Evolutionary conservation across 2,797 vertebrate species (phyloP).

Genomic region (Tangara arthus): DNA sequence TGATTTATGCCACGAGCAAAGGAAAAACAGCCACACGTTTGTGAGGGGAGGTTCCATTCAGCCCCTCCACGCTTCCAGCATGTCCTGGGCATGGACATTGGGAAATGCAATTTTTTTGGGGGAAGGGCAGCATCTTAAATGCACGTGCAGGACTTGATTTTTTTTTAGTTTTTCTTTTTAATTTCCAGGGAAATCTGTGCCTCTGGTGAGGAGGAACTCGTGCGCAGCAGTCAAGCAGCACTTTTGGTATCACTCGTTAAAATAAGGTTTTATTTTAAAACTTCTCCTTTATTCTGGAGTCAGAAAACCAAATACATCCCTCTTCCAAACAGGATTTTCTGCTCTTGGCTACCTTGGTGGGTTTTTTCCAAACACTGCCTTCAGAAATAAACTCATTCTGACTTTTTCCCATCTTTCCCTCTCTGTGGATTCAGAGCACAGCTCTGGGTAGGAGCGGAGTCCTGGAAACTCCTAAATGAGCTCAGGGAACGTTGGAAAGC

Average conservation of each 20-base stretch:
- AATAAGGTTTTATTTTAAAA: background rate
- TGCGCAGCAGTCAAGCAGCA: background rate
- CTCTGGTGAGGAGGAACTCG: background rate
- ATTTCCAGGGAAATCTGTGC: background rate
- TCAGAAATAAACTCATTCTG: background rate
- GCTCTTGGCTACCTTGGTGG: background rate
- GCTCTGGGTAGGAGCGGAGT: rapidly evolving
- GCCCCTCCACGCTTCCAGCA: background rate
- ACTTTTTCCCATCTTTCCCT: background rate
- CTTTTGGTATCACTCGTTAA: background rate
- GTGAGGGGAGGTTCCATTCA: conserved; percentile 61
- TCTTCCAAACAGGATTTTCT: background rate
- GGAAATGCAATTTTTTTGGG: background rate
- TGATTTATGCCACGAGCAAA: conserved; percentile 73
- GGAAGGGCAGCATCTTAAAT: background rate
- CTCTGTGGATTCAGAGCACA: background rate
- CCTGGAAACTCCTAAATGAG: background rate
- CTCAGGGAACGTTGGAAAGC: background rate
- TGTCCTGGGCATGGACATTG: background rate
- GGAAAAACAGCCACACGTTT: conserved; percentile 72
- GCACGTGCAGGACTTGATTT: rapidly evolving
- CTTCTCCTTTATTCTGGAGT: background rate
- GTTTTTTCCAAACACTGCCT: background rate
- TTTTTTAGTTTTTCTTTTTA: rapidly evolving
- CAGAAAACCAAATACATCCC: background rate